Evolutionary conservation across 2,797 vertebrate genomes (phyloP).

Genomic region (Australoheros facetus): DNA sequence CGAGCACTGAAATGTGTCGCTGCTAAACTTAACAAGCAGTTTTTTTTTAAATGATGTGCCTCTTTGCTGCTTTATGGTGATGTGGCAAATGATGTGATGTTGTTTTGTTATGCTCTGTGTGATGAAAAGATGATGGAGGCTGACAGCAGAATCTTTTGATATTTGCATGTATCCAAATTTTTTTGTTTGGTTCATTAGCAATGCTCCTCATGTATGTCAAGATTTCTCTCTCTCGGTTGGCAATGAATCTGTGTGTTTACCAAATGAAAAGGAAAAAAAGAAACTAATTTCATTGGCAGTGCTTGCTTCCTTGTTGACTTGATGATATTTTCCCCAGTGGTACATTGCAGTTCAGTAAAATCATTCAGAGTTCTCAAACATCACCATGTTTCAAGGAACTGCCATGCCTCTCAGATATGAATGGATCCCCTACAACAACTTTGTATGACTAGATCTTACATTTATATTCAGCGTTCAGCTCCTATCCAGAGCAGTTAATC

Average conservation of each 20-base stretch:
- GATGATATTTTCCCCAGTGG: background rate
- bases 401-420: conserved; percentile 11
- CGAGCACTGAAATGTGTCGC: conserved; percentile 41
- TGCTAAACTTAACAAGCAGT: conserved; percentile 50
- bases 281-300: conserved; percentile 13
- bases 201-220: conserved; percentile 40
- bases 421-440: conserved; percentile 16
- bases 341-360: conserved; percentile 7
- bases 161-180: conserved; percentile 48
- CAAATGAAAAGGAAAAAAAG: conserved; percentile 10
- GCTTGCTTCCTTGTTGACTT: conserved; percentile 7
- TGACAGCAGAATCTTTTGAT: conserved; percentile 49
- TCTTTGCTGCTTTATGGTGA: conserved; percentile 35
- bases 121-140: conserved; percentile 42
- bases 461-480: conserved; percentile 48
- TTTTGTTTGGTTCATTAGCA: conserved; percentile 53
- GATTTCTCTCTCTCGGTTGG: conserved; percentile 25
- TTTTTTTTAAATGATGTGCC: conserved; percentile 33
- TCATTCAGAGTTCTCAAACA: background rate
- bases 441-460: conserved; percentile 34
- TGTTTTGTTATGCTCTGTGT: conserved; percentile 48
- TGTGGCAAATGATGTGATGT: conserved; percentile 49
- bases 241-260: conserved; percentile 40
- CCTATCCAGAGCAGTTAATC: conserved; percentile 46
- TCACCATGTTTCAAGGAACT: background rate